phyloP scores from a whole-genome alignment of 2,113 vertebrate genomes.

The Cavia porcellus region DNA sequence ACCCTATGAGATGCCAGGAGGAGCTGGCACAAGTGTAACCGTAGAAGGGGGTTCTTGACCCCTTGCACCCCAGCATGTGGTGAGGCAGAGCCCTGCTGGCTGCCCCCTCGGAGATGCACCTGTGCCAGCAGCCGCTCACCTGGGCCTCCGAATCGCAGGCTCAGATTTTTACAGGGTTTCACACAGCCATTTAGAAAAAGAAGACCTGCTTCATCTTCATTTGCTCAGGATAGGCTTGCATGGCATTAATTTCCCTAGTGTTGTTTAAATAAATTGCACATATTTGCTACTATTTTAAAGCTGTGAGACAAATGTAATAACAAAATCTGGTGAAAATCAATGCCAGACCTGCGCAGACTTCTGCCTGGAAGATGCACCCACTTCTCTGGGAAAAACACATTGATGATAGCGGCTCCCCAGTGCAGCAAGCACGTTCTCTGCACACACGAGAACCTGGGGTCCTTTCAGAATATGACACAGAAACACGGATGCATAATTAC shows the following conservation, averaged over 20 bases:
- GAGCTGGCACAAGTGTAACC: fast-evolving
- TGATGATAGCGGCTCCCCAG: fast-evolving
- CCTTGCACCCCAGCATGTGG: conserved; percentile 71
- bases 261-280: conserved; percentile 86
- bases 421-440: not conserved
- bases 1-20: not conserved
- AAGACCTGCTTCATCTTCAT: conserved; percentile 77
- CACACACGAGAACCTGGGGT: not conserved
- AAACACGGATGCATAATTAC: not conserved
- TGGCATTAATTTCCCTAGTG: conserved; percentile 84
- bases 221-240: conserved; percentile 80
- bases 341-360: conserved; percentile 83
- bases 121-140: conserved; percentile 66
- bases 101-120: conserved; percentile 74
- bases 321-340: conserved; percentile 85
- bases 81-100: conserved; percentile 77
- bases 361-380: conserved; percentile 73
- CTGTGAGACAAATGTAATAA: conserved; percentile 87
- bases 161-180: conserved; percentile 54
- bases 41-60: not conserved
- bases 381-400: conserved; percentile 12
- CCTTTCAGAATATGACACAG: not conserved
- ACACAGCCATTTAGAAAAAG: not conserved
- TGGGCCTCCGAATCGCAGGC: conserved; percentile 59
- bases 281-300: conserved; percentile 87